A percentile compares a stretch with the other conserved stretches of the same genome.
These are phyloP conservation scores for Pollachius pollachius DNA, from an alignment of 2,113 vertebrate genomes.

Conservation along the genomic window DNA sequence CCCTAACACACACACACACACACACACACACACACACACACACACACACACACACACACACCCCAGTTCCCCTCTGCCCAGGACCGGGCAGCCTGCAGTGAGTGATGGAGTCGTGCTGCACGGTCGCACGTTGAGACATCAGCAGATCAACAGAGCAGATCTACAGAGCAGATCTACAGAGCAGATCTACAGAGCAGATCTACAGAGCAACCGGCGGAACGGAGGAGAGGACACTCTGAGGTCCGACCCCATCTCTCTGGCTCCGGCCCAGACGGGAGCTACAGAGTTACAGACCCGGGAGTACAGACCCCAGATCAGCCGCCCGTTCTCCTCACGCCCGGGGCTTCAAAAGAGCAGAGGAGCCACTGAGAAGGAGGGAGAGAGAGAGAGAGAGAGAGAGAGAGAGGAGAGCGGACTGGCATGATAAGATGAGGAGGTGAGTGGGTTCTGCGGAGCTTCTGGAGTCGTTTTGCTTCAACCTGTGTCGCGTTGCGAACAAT, in stretches of 20 bases:
- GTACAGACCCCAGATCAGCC: no score
- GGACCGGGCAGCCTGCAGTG: conserved; percentile 59
- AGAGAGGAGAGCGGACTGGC: neutral
- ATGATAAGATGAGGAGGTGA: conserved; percentile 2
- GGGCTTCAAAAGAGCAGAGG: conserved; percentile 24
- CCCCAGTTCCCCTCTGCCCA: conserved; percentile 47
- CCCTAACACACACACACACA: neutral
- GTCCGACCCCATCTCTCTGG: no score
- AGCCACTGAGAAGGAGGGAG: conserved; percentile 15
- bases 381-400: neutral
- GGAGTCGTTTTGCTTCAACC: no score
- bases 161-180: conserved; percentile 22
- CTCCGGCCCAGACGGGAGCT: no score
- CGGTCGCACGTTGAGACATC: conserved; percentile 37
- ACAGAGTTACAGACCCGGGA: no score
- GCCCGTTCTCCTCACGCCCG: neutral
- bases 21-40: neutral
- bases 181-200: conserved; percentile 18
- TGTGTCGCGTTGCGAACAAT: no score
- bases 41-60: conserved; percentile 31
- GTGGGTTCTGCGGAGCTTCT: neutral
- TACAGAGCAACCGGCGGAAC: conserved; percentile 1
- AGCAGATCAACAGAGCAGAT: conserved; percentile 31
- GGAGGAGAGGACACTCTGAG: conserved; percentile 4
- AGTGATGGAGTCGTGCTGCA: conserved; percentile 41